A percentile compares a stretch with the other conserved stretches of the same genome.
These are phyloP conservation scores for Gorsachius magnificus DNA, from an alignment of 2,797 vertebrate genomes.

Conservation along the genomic window DNA sequence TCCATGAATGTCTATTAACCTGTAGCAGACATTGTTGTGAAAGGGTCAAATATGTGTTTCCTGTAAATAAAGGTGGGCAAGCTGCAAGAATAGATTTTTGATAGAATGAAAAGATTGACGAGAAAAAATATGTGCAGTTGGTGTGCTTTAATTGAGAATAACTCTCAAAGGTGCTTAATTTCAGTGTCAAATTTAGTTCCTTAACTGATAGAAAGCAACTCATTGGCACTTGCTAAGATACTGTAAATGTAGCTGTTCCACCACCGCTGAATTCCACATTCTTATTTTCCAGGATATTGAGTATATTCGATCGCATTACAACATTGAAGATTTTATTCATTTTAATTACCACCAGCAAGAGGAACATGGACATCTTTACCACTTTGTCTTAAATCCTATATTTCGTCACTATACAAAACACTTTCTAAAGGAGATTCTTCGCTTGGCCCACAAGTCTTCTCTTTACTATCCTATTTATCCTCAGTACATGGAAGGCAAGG, in stretches of 20 bases:
- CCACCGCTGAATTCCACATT: neutral
- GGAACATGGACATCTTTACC: slow-evolving; percentile 86
- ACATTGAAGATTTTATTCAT: slow-evolving; percentile 91
- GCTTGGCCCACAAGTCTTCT: slow-evolving; percentile 85
- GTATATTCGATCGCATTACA: slow-evolving; percentile 87
- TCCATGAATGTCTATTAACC: neutral
- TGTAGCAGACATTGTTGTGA: neutral
- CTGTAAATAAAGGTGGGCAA: neutral
- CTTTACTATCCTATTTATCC: slow-evolving; percentile 86
- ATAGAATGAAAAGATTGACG: neutral
- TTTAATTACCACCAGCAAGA: slow-evolving; percentile 82
- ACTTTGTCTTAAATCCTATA: slow-evolving; percentile 82
- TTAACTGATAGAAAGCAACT: neutral
- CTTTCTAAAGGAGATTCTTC: slow-evolving; percentile 89
- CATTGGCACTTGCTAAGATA: neutral
- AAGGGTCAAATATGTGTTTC: neutral
- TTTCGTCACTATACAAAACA: slow-evolving; percentile 82
- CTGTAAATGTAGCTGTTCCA: neutral
- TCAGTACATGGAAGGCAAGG: slow-evolving; percentile 71
- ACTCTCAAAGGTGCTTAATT: neutral
- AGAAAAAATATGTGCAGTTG: neutral
- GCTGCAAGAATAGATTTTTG: neutral
- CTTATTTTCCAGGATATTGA: slow-evolving; percentile 82
- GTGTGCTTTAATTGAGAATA: neutral
- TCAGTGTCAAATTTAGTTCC: neutral